Base-by-base conservation (phyloP, 2,888 invertebrate genomes). In the Aphidius colemani region DNA sequence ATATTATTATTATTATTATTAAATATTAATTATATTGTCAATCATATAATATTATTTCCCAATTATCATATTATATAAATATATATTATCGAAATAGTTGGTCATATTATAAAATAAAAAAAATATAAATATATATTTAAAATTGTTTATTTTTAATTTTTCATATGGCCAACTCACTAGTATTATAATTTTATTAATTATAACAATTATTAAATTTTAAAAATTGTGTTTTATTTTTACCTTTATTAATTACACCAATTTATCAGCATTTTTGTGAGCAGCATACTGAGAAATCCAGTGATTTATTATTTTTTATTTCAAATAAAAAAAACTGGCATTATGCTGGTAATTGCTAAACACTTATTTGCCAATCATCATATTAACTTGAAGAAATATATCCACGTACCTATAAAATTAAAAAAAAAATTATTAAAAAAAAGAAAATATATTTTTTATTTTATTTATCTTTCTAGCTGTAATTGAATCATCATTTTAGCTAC, bases 1-100 rank as follows among this genome's bases (percentile, higher is more conserved):
- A 75, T 74, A 78, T 74, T 78, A 78, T 76, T 76, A 77, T 78
- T 74, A 76, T 74, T 74, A 73, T 66, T 64, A 70, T n/a, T n/a
- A n/a, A n/a, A n/a, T n/a, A 72, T 69, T 69, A n/a, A 70, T 71
- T 71, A 70, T 74, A 73, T 70, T 69, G 67, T 66, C 68, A 65
- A 69, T 69, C 65, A 59, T 39, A 56, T 61, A 64, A 55, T 61
- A 66, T 51, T 61, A 66, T 66, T 62, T 59, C 30, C 2, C 30
- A 30, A 62, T 56, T 61, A 51, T 64, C 69, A 72, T 70, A 66
- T 69, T 30, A 70, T 69, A 68, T 71, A 69, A 70, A 71, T 72
- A 72, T 74, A 72, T 71, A 69, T 71, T 71, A 70, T 72, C 72
- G 49, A 64, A 63, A 66, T 67, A 63, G 66, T 61, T 61, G 65